These are phyloP conservation scores for Drosophila algonquin DNA, from an alignment of 2,888 invertebrate species.

Conservation along the genomic window DNA sequence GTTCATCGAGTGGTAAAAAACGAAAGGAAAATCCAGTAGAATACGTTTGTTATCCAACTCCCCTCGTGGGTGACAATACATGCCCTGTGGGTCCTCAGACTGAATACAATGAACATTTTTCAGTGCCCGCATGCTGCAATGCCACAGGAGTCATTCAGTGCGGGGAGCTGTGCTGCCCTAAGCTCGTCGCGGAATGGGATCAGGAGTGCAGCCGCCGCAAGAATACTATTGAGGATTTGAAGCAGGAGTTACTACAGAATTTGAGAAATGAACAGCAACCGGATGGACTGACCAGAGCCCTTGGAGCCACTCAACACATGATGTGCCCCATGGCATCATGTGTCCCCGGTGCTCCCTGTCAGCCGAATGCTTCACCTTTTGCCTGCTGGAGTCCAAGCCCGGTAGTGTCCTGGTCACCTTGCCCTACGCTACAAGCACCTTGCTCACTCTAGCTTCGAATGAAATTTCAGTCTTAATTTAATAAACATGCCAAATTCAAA, in stretches of 20 bases:
- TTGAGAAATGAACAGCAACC: slow-evolving; percentile 19
- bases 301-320: slow-evolving; percentile 9
- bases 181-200: not conserved
- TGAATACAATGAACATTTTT: not conserved
- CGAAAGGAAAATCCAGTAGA: not conserved
- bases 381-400: not conserved
- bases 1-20: not conserved
- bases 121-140: not conserved
- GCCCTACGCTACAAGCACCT: slow-evolving; percentile 2
- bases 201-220: not conserved
- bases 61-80: not conserved
- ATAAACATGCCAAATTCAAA: not conserved
- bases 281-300: not conserved
- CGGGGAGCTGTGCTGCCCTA: slow-evolving; percentile 10
- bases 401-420: slow-evolving; percentile 22
- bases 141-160: not conserved
- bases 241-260: slow-evolving; percentile 35
- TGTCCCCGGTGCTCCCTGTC: not conserved
- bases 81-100: not conserved
- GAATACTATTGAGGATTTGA: slow-evolving; percentile 47
- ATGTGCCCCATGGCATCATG: slow-evolving; percentile 19
- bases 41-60: not conserved
- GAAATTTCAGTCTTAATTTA: not conserved
- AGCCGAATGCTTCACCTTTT: not conserved
- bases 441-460: not conserved